These are phyloP conservation scores for Drosophila kambysellisi DNA, from an alignment of 2,888 invertebrate species.

Conservation along the genomic window DNA sequence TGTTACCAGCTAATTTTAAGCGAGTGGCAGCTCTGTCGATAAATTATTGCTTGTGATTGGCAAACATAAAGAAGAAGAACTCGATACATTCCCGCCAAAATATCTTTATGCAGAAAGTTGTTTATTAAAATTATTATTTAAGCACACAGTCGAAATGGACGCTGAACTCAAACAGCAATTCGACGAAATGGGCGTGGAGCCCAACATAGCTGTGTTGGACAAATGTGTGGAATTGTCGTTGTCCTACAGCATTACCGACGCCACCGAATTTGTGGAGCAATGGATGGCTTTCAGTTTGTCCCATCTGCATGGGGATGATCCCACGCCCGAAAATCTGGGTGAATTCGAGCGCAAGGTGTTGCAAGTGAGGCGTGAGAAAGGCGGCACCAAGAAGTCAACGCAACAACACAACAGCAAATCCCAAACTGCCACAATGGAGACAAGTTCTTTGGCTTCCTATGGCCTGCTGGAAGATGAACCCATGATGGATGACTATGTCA, in stretches of 20 bases:
- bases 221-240: slow-evolving; percentile 89
- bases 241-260: slow-evolving; percentile 88
- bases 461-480: slow-evolving; percentile 70
- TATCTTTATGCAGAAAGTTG: not conserved
- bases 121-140: not conserved
- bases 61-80: slow-evolving; percentile 21
- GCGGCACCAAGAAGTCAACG: slow-evolving; percentile 57
- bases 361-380: slow-evolving; percentile 85
- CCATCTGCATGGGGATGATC: slow-evolving; percentile 87
- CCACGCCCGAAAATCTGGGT: slow-evolving; percentile 87
- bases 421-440: slow-evolving; percentile 37
- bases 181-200: slow-evolving; percentile 88
- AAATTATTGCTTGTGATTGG: slow-evolving; percentile 12
- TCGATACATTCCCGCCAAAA: slow-evolving; percentile 54
- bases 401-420: slow-evolving; percentile 42
- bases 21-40: not conserved
- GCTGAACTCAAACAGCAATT: slow-evolving; percentile 86
- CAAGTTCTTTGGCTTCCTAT: slow-evolving; percentile 78
- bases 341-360: slow-evolving; percentile 89
- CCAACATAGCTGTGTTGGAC: slow-evolving; percentile 86
- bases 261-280: slow-evolving; percentile 90
- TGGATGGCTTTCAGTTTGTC: slow-evolving; percentile 92
- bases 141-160: slow-evolving; percentile 70
- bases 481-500: slow-evolving; percentile 73
- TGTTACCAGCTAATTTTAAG: slow-evolving; percentile 1